Evolutionary conservation across 2,888 invertebrate genomes (phyloP), one percentile per base, ranked within the genome.

Genomic region (Nipponacmea schrenckii): DNA sequence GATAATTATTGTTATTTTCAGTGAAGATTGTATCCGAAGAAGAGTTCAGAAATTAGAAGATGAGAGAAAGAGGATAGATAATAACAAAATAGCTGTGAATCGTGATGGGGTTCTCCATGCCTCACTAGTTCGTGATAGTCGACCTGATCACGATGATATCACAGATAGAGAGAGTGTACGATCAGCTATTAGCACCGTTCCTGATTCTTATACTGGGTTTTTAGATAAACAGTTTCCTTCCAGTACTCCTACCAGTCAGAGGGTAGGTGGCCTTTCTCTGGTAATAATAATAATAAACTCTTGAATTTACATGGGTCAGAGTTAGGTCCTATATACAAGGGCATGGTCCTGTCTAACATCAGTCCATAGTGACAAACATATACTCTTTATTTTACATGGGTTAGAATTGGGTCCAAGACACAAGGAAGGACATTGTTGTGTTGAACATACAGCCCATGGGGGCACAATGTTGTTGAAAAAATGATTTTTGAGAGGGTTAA

Each of bases 131-230:
- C 56, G 56, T 56, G 56, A 56, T 56, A 56, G 15, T 20, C 12
- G 56, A 2, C 20, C 56, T 12, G 24, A 24, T 56, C 67, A 69
- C 63, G 77, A 79, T 24, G 77, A 78, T 66, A 26, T 63, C 39
- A 20, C 48, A 5, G 78, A 81, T 62, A 67, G 78, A 56, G 81
- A 81, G 62, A 82, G 81, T 73, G 68, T 81, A 1, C 76, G 78
- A 63, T 82, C 84, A 64, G 82, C 80, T 0, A 45, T 82, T 20
- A 81, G 81, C 46, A 80, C 83, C 8, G 74, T 81, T 24, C 82
- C 84, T 20, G 83, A 83, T 3, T 83, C 83, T 0, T 84, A 83
- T 71, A 80, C 83, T 46, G 80, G 82, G 10, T 83, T 84, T 78
- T 80, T 78, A 64, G 77, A 77, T 72, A 77, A 79, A 31, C 79